phyloP scores from a whole-genome alignment of 2,113 vertebrate species.

The Oreochromis niloticus region DNA sequence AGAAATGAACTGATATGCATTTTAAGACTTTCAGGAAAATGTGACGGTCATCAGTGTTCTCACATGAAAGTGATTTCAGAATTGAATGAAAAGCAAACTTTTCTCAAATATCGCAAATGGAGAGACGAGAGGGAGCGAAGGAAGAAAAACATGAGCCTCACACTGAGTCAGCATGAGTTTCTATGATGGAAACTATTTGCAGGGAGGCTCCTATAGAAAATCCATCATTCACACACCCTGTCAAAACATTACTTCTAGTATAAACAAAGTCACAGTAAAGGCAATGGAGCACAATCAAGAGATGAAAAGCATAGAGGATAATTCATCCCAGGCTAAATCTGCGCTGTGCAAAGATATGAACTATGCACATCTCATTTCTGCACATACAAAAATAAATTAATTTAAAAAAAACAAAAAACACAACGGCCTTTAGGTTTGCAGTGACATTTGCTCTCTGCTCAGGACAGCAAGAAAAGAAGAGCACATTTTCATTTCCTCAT shows the following conservation, averaged over 20 bases:
- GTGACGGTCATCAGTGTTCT: slow-evolving; percentile 7
- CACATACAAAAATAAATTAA: neutral
- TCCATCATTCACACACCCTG: slow-evolving; percentile 13
- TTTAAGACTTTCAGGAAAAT: neutral
- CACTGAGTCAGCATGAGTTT: neutral
- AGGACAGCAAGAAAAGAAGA: neutral
- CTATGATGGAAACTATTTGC: slow-evolving; percentile 45
- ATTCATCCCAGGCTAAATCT: neutral
- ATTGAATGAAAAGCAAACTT: slow-evolving; percentile 34
- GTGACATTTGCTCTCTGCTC: neutral
- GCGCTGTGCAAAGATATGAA: neutral
- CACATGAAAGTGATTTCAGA: slow-evolving; percentile 41
- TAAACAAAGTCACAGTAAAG: slow-evolving; percentile 2
- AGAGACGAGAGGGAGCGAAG: neutral
- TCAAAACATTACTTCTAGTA: slow-evolving; percentile 28
- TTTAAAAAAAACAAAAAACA: neutral
- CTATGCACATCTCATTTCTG: neutral
- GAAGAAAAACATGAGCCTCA: neutral
- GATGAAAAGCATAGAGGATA: neutral
- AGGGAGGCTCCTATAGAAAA: slow-evolving; percentile 20
- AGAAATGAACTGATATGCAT: neutral
- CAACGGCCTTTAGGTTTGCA: neutral
- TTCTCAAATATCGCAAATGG: slow-evolving; percentile 20
- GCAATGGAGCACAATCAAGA: neutral
- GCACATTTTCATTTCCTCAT: neutral